Percentiles rank a stretch among this genome's conserved stretches.
Conservation (phyloP, 1,140 invertebrate genomes). For the Proales similis region DNA sequence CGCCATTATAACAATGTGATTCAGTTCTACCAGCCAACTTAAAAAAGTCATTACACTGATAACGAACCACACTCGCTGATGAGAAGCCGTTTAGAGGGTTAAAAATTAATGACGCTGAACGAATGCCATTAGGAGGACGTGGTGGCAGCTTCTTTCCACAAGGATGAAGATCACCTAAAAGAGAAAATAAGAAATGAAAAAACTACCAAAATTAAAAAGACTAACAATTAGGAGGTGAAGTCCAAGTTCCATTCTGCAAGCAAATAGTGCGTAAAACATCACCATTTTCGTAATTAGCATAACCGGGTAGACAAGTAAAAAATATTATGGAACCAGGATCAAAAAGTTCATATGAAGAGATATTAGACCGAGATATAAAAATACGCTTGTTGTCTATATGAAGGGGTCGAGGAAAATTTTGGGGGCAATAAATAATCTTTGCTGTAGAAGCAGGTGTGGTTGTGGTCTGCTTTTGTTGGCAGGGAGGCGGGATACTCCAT, state of each 20-base stretch:
- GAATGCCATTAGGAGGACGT: conserved; percentile 12
- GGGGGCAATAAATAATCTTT: too few species aligned
- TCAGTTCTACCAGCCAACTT: neutral
- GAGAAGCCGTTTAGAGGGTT: neutral
- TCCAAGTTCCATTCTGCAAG: conserved; percentile 1
- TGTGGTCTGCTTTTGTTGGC: too few species aligned
- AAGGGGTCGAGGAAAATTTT: too few species aligned
- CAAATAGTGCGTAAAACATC: neutral
- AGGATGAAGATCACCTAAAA: conserved; percentile 1
- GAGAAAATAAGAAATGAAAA: neutral
- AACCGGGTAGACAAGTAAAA: conserved; percentile 22
- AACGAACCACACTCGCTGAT: neutral
- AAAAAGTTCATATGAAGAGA: neutral
- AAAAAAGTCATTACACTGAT: conserved; percentile 28
- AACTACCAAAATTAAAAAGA: neutral
- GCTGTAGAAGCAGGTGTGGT: too few species aligned
- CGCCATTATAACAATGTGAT: neutral
- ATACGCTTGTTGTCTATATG: too few species aligned
- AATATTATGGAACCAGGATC: conserved; percentile 1
- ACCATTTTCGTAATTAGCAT: neutral
- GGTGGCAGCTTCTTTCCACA: conserved; percentile 12
- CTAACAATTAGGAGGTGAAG: neutral
- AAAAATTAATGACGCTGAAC: neutral
- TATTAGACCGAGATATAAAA: too few species aligned
- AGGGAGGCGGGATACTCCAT: too few species aligned